These are phyloP conservation scores for Chymomyza fuscimana DNA, from an alignment of 2,888 invertebrate species.

Conservation along the genomic window DNA sequence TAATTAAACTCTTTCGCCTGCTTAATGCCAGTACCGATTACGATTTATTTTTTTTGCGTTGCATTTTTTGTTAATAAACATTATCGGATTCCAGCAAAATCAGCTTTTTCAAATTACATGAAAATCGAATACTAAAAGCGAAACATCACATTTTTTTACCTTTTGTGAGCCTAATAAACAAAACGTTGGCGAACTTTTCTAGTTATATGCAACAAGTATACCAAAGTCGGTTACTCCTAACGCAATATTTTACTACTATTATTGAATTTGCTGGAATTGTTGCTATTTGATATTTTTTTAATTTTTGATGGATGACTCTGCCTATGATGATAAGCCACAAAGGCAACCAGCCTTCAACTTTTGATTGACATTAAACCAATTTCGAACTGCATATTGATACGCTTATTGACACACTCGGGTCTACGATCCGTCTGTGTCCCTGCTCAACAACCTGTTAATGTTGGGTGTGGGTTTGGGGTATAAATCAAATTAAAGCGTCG, in stretches of 20 bases:
- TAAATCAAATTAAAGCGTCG: conserved; percentile 61
- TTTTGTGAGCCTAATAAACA: too few relatives aligned
- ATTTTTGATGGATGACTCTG: conserved; percentile 48
- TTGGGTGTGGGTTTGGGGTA: conserved; percentile 28
- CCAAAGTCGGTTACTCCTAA: too few relatives aligned
- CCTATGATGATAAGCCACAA: conserved; percentile 36
- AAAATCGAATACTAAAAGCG: too few relatives aligned
- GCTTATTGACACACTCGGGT: conserved; percentile 64
- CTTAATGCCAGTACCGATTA: too few relatives aligned
- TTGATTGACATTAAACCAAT: conserved; percentile 67
- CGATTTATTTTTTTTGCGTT: too few relatives aligned
- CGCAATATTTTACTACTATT: background rate
- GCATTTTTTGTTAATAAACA: too few relatives aligned
- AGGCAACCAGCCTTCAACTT: conserved; percentile 3
- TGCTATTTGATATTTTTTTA: conserved; percentile 27
- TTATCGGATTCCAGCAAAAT: too few relatives aligned
- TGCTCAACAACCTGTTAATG: conserved; percentile 2
- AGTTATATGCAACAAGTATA: too few relatives aligned
- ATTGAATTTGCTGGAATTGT: conserved; percentile 48
- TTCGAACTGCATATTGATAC: conserved; percentile 64
- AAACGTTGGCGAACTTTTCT: too few relatives aligned
- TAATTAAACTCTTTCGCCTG: too few relatives aligned
- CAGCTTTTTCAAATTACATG: too few relatives aligned
- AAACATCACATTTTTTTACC: too few relatives aligned
- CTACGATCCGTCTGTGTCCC: conserved; percentile 2